Percentiles rank a stretch among this genome's conserved stretches.
These are phyloP conservation scores for Scomber japonicus DNA, from an alignment of 2,113 vertebrate genomes.

Conservation along the genomic window DNA sequence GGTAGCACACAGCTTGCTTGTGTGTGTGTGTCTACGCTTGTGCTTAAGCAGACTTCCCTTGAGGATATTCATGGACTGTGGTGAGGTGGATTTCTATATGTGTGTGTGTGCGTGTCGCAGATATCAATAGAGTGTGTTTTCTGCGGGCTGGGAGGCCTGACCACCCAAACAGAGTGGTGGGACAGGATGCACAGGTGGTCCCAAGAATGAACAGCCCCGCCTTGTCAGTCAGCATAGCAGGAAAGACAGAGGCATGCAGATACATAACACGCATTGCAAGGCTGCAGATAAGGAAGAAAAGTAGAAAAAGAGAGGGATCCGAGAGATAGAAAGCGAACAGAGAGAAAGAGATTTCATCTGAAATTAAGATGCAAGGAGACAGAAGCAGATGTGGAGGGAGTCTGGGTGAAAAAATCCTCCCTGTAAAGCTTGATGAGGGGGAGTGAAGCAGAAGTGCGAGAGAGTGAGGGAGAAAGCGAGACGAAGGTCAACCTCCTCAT, in stretches of 20 bases:
- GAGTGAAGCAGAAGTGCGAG: neutral
- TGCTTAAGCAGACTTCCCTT: constrained; percentile 43
- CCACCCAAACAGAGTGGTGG: constrained; percentile 72
- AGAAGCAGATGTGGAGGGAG: constrained; percentile 31
- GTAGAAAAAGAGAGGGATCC: neutral
- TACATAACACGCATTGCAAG: neutral
- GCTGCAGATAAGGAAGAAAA: constrained; percentile 36
- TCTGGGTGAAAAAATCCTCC: constrained; percentile 25
- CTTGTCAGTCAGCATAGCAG: constrained; percentile 66
- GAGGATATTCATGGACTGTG: constrained; percentile 53
- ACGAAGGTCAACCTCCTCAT: constrained; percentile 73
- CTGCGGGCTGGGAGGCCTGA: constrained; percentile 47
- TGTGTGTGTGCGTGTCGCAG: constrained; percentile 22
- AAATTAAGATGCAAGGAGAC: constrained; percentile 29
- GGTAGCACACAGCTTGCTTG: constrained; percentile 40
- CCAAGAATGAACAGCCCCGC: constrained; percentile 55
- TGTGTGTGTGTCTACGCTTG: constrained; percentile 33
- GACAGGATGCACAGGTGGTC: constrained; percentile 72
- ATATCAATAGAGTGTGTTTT: constrained; percentile 36
- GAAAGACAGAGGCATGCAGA: constrained; percentile 6
- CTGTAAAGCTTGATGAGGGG: neutral
- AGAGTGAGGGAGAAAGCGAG: constrained; percentile 27
- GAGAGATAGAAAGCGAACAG: neutral
- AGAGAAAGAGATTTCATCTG: constrained; percentile 1
- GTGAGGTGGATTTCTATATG: constrained; percentile 44